Evolutionary conservation across 2,113 vertebrate genomes (phyloP), one percentile per base, ranked within the genome.

Genomic region (Etheostoma cragini): DNA sequence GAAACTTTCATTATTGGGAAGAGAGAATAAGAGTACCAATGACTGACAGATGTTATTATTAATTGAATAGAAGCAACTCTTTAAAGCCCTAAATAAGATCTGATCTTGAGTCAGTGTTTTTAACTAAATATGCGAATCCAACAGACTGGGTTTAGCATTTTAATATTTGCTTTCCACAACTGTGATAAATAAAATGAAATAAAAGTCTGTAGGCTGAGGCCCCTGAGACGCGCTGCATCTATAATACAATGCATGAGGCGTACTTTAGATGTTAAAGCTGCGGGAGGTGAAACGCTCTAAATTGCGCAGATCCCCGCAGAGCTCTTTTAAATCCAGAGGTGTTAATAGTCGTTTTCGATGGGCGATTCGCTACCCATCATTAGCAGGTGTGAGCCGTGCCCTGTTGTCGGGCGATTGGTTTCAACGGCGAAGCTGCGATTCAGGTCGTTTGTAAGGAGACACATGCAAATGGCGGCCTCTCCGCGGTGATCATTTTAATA

Each of bases 331-430:
- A 84, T 84, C 26, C 72, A 1, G 72, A 79, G 84, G 89, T 87
- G 93, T 88, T 88, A 89, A 93, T 80, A 26, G 77, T 57, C 10
- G 60, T 62, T 89, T 84, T 93, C 89, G 88, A 92, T 93, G 89
- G 89, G 61, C 81, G 75, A 88, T 73, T 52, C 86, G 33, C 79
- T 83, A 63, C 21, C 38, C 45, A 33, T 82, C 91, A 90, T 94
- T 92, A 91, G 86, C 92, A 95, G 88, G 92, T 95, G 94, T 89
- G 92, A 93, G 74, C 7, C 75, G 76, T 62, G 60, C 72, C 71
- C 61, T 35, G 26, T 54, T 8, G 67, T 54, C 7, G 67, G 56
- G 60, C 80, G 46, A 81, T 63, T 5, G 78, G 62, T 77, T 81
- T 86, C 84, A 21, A 8, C 26, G 22, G 52, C 33, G 33, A 16